A percentile compares a stretch with the other conserved stretches of the same genome.
phyloP scores from a whole-genome alignment of 2,113 vertebrate genomes.

The Hassar affinis region DNA sequence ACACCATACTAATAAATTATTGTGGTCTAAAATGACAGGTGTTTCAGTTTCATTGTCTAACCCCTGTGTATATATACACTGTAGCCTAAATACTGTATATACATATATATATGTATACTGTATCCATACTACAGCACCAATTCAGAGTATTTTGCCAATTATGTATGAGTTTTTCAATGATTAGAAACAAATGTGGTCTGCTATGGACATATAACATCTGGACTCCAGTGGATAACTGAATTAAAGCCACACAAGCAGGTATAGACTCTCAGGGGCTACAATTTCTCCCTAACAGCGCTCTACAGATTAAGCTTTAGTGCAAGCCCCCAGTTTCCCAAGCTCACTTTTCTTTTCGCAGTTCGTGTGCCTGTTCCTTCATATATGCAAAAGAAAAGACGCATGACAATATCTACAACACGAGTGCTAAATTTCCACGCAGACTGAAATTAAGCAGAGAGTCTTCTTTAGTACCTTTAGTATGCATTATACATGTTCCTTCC shows the following conservation, averaged over 20 bases:
- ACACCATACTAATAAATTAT: too few relatives aligned
- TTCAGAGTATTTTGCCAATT: background rate
- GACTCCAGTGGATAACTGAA: background rate
- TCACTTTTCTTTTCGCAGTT: background rate
- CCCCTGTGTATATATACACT: too few relatives aligned
- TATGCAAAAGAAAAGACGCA: background rate
- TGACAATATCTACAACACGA: background rate
- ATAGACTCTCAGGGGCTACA: background rate
- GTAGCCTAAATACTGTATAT: too few relatives aligned
- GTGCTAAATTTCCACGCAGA: background rate
- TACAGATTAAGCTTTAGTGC: background rate
- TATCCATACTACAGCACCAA: background rate
- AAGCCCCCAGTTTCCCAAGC: background rate
- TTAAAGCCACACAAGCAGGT: background rate
- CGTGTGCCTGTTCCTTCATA: background rate
- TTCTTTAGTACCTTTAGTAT: background rate
- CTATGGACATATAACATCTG: background rate
- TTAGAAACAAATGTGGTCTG: background rate
- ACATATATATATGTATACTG: too few relatives aligned
- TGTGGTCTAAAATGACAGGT: too few relatives aligned
- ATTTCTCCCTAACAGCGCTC: background rate
- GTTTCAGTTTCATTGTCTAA: too few relatives aligned
- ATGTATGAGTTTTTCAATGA: background rate
- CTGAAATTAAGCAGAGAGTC: background rate
- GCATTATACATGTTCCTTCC: background rate